Evolutionary conservation across 1,140 invertebrate species (phyloP).

Genomic region (Neomicropteryx cornuta): DNA sequence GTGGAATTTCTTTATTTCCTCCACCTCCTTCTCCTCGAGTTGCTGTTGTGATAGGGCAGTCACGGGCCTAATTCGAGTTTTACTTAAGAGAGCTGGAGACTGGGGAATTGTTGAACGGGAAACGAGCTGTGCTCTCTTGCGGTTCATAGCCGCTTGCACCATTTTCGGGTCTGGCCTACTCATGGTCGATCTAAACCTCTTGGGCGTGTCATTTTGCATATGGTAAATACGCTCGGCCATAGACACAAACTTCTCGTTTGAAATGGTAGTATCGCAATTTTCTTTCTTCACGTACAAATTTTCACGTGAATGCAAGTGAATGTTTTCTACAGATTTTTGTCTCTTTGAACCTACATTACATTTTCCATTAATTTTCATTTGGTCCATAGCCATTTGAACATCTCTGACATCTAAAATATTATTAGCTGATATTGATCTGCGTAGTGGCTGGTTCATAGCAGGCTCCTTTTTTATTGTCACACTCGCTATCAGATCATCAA

Average conservation of each 20-base stretch:
- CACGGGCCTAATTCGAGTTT: slow-evolving; percentile 20
- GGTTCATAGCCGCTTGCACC: slow-evolving; percentile 13
- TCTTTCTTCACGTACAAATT: too few species aligned
- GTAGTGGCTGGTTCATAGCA: too few species aligned
- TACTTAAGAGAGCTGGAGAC: slow-evolving; percentile 27
- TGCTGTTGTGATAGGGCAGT: slow-evolving; percentile 20
- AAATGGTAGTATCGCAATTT: slow-evolving; percentile 1
- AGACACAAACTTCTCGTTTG: slow-evolving; percentile 22
- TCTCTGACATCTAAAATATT: too few species aligned
- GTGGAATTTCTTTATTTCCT: slow-evolving; percentile 22
- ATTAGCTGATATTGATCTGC: too few species aligned
- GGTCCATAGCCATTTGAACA: too few species aligned
- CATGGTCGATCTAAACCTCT: slow-evolving; percentile 24
- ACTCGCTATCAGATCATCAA: too few species aligned
- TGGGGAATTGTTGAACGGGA: slow-evolving; percentile 24
- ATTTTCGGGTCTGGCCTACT: slow-evolving; percentile 16
- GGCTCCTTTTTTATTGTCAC: too few species aligned
- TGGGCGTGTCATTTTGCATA: slow-evolving; percentile 30
- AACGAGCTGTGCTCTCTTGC: slow-evolving; percentile 13
- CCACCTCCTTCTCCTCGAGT: slow-evolving; percentile 20
- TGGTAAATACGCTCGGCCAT: slow-evolving; percentile 31
- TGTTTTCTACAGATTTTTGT: too few species aligned
- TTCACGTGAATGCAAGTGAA: too few species aligned
- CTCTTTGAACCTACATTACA: too few species aligned
- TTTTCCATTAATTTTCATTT: too few species aligned